phyloP scores from a whole-genome alignment of 2,797 vertebrate species.

The Mus caroli region DNA sequence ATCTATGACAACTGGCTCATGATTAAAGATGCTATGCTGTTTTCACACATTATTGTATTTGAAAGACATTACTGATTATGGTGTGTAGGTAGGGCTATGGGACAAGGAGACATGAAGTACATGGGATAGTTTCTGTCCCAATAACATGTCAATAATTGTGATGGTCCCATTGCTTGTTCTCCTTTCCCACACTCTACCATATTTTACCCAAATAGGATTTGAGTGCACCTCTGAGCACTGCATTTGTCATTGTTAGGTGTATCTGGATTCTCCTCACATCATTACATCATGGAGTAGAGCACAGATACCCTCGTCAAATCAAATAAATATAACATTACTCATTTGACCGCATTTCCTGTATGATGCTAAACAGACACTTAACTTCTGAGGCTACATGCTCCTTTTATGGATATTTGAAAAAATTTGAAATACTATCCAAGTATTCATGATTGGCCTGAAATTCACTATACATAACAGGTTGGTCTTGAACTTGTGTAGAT shows the following conservation, averaged over 20 bases:
- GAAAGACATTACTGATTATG: not conserved
- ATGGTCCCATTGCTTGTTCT: not conserved
- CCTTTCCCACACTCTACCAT: no score
- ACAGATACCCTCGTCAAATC: conserved; percentile 44
- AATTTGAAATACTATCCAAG: not conserved
- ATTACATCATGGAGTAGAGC: not conserved
- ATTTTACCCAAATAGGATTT: not conserved
- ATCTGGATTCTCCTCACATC: conserved; percentile 56
- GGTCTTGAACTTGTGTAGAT: not conserved
- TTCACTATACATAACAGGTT: not conserved
- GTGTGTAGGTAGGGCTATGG: not conserved
- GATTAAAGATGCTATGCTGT: not conserved
- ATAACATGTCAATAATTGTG: not conserved
- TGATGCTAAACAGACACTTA: conserved; percentile 26
- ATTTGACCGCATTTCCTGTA: conserved; percentile 40
- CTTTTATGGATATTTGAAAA: not conserved
- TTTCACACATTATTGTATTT: not conserved
- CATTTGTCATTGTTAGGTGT: conserved; percentile 1
- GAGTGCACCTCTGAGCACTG: not conserved
- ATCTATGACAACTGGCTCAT: not conserved
- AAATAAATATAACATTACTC: conserved; percentile 61
- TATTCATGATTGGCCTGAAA: not conserved
- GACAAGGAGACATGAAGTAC: not conserved
- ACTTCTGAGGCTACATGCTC: not conserved
- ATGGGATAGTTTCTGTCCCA: accelerated